phyloP scores from a whole-genome alignment of 1,140 invertebrate species.

The Heliconius nattereri region DNA sequence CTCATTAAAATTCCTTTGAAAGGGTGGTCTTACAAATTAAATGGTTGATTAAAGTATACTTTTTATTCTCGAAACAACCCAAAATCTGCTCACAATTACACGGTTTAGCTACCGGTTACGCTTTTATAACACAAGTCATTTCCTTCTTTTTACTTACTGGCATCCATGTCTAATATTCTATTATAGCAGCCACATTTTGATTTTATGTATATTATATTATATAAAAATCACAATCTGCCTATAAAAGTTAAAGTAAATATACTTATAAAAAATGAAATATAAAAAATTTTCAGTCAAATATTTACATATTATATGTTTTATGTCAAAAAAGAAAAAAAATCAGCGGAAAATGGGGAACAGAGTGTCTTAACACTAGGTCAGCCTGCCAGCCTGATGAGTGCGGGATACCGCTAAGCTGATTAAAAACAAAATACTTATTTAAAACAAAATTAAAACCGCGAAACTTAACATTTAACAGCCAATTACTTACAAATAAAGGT shows the following conservation, averaged over 20 bases:
- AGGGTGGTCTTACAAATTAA: conserved; percentile 57
- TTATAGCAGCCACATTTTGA: conserved; percentile 14
- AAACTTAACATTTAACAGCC: background rate
- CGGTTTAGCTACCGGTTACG: conserved; percentile 48
- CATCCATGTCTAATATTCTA: conserved; percentile 41
- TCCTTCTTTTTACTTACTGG: conserved; percentile 52
- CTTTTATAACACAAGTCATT: conserved; percentile 54
- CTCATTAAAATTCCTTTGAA: conserved; percentile 36
- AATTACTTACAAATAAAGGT: conserved; percentile 11
- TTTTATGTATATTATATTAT: background rate
- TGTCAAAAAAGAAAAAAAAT: background rate
- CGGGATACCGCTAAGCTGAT: too few species aligned
- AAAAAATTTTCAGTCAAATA: too few species aligned
- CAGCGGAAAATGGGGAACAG: too few species aligned
- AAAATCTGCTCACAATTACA: conserved; percentile 61
- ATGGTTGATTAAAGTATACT: conserved; percentile 48
- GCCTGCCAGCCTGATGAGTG: too few species aligned
- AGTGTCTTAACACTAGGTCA: too few species aligned
- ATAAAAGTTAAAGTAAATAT: too few species aligned
- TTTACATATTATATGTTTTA: too few species aligned
- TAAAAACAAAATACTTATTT: background rate
- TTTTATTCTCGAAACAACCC: conserved; percentile 51
- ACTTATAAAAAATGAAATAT: too few species aligned
- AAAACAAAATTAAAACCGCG: background rate
- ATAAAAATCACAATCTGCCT: background rate